Evolutionary conservation across 2,888 invertebrate species (phyloP), one percentile per base, ranked within the genome.

Genomic region (Hyalella azteca): DNA sequence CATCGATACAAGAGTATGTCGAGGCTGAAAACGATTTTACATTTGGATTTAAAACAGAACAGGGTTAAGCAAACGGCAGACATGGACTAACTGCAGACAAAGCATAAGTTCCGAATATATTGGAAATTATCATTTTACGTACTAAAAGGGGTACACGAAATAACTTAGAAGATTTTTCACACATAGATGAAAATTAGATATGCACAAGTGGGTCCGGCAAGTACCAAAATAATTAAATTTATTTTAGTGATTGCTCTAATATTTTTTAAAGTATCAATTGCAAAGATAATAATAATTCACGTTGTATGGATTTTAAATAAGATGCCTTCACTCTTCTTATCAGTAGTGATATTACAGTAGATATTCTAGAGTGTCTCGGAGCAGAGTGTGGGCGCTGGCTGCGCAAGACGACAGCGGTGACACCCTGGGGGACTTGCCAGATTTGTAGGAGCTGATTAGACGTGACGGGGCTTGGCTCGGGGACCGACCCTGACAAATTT

Each of bases 401-500:
- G 66, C 9, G 32, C 36, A 36, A 66, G 29, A 36, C 7, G 36
- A 32, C 36, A 32, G 39, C 66, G 36, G 13, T 66, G 66, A 66
- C 29, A n/a, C 66, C 66, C 66, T 15, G 36, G 66, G 66, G 66
- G 36, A 36, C 36, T 5, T n/a, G 36, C 3, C 36, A 66, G 66
- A 66, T 66, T 66, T 66, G 66, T 66, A 19, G 29, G 36, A 36
- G n/a, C 66, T 66, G 66, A 66, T 66, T 66, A 66, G 66, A 66
- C 36, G 66, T 66, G 66, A 66, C 66, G 66, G 39, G 29, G 36
- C 36, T 13, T 36, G n/a, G 66, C 32, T 36, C 15, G 66, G 36
- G 36, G 66, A 36, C 66, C 66, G 66, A 66, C 66, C 66, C 66
- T 66, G 66, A 66, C 66, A 66, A 66, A 66, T 66, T 66, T 66